These are phyloP conservation scores for Odontocerum albicorne DNA, from an alignment of 2,888 invertebrate species.

Conservation along the genomic window DNA sequence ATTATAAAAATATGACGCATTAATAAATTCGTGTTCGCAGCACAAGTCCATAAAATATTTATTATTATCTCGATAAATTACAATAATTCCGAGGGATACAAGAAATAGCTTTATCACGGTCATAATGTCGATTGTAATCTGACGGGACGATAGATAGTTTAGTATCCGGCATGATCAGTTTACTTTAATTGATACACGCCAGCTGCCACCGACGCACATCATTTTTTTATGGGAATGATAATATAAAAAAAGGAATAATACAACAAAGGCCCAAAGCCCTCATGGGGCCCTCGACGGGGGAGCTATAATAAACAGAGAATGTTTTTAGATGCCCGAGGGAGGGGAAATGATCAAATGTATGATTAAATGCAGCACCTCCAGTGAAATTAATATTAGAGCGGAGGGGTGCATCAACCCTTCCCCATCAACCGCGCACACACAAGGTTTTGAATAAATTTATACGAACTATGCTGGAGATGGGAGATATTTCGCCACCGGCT, in stretches of 20 bases:
- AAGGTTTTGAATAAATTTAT: slow-evolving; percentile 21
- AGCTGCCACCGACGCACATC: slow-evolving; percentile 18
- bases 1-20: too few species aligned
- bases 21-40: too few species aligned
- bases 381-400: slow-evolving; percentile 15
- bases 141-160: slow-evolving; percentile 6
- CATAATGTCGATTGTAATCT: slow-evolving; percentile 9
- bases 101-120: too few species aligned
- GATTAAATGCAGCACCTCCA: slow-evolving; percentile 31
- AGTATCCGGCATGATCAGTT: not conserved
- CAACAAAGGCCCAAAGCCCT: not conserved
- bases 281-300: slow-evolving; percentile 26
- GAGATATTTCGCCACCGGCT: not conserved
- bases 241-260: not conserved
- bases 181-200: slow-evolving; percentile 19
- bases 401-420: slow-evolving; percentile 2
- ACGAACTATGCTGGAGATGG: slow-evolving; percentile 10
- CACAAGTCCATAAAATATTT: too few species aligned
- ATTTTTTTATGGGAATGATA: slow-evolving; percentile 3
- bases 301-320: slow-evolving; percentile 33
- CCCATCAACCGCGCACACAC: too few species aligned
- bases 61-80: too few species aligned
- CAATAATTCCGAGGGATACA: too few species aligned
- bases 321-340: slow-evolving; percentile 30
- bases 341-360: slow-evolving; percentile 33